Conservation (phyloP, 2,113 vertebrate genomes). For the Geococcyx californianus region DNA sequence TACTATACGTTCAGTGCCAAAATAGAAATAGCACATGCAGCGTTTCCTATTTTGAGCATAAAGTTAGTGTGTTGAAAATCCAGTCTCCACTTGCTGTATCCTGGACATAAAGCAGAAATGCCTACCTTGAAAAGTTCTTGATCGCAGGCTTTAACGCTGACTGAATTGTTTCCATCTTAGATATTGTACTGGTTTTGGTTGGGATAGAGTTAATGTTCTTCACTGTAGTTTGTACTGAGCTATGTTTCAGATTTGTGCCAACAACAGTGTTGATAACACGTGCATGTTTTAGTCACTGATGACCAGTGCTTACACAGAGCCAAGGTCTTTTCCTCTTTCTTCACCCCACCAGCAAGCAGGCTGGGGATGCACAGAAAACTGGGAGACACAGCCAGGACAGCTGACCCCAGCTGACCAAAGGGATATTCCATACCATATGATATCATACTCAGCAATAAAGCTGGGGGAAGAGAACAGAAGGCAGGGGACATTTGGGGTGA, state of each 20-base stretch:
- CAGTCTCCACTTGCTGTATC: background rate
- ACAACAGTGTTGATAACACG: background rate
- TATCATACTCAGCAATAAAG: background rate
- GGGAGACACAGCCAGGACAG: background rate
- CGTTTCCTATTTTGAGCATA: constrained; percentile 20
- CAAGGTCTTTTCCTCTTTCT: background rate
- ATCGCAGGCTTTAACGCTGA: background rate
- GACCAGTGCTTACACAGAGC: fast-evolving
- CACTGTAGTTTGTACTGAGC: background rate
- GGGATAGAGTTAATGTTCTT: background rate
- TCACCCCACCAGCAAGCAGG: fast-evolving
- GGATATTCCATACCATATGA: background rate
- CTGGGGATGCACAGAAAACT: background rate
- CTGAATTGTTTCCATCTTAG: background rate
- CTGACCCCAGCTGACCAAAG: background rate
- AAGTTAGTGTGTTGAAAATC: constrained; percentile 23
- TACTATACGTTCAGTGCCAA: constrained; percentile 27
- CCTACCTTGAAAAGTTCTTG: background rate
- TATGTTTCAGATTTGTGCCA: background rate
- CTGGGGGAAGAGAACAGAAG: background rate
- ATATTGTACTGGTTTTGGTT: background rate
- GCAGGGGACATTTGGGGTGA: fast-evolving
- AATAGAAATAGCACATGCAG: constrained; percentile 36
- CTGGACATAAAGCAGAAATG: background rate
- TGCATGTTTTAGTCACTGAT: background rate